Conservation (phyloP, 2,888 invertebrate genomes). For the Hipparchia semele region DNA sequence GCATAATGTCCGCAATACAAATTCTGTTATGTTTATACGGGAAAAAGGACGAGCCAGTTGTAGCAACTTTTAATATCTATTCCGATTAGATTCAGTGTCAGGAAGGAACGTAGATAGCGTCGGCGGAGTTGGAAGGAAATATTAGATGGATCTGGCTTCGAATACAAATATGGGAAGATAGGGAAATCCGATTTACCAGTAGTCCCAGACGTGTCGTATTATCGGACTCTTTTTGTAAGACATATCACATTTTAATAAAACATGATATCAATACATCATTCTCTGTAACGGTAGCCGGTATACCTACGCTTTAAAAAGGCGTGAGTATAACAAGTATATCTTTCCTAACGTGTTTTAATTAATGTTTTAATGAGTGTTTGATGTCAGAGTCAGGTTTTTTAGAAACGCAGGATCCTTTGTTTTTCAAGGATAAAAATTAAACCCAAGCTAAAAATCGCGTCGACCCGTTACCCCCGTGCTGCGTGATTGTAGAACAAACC, state of each 20-base stretch:
- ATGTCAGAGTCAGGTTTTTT: too few species aligned
- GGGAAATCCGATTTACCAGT: slow-evolving; percentile 79
- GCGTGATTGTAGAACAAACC: too few species aligned
- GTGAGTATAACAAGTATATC: neutral
- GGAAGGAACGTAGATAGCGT: slow-evolving; percentile 80
- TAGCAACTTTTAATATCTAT: slow-evolving; percentile 83
- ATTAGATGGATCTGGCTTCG: slow-evolving; percentile 80
- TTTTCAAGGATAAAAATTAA: too few species aligned
- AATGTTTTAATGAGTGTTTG: too few species aligned
- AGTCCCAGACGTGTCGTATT: slow-evolving; percentile 79
- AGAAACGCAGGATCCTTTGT: too few species aligned
- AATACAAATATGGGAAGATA: slow-evolving; percentile 82
- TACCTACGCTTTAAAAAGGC: neutral
- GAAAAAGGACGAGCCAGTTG: slow-evolving; percentile 62
- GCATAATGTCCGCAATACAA: slow-evolving; percentile 6
- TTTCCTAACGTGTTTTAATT: neutral
- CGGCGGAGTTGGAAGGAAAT: slow-evolving; percentile 79
- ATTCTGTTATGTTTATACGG: slow-evolving; percentile 27
- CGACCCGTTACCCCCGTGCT: too few species aligned
- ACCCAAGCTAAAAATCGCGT: too few species aligned
- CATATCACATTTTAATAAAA: slow-evolving; percentile 70
- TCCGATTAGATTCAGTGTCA: slow-evolving; percentile 83
- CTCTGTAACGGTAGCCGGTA: neutral
- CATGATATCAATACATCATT: slow-evolving; percentile 17
- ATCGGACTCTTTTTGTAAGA: slow-evolving; percentile 74